Evolutionary conservation across 2,888 invertebrate species (phyloP), one percentile per base, ranked within the genome.

Genomic region (Odontomyia ornata): DNA sequence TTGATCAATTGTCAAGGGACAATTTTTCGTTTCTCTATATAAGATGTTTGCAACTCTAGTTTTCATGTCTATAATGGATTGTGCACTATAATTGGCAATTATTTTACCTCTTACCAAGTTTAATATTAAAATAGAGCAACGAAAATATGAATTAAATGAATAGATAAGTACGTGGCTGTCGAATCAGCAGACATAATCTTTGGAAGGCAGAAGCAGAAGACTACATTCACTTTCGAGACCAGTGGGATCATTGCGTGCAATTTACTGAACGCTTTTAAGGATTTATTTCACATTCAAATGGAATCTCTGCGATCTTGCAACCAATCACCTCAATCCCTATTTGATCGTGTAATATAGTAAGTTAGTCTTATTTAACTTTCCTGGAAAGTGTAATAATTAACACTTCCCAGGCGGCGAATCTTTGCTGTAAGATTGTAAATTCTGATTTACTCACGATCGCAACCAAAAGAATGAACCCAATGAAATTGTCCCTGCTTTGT

Each of bases 361-460:
- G n/a, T 65, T 36, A 30, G 21, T 15, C 30, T 65, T 72, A 72
- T 56, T 52, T 72, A 72, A 52, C 21, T 72, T 72, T 52, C 71
- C 52, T 27, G 71, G 56, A 72, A 72, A 72, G 71, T 72, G 71
- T 72, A 72, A 72, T 72, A 72, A 72, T 72, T 72, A 72, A 72
- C 71, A 72, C 71, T 72, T 72, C 56, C 28, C 71, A 52, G 71
- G 27, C 52, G 71, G 30, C 36, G 43, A 65, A 65, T 65, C 65
- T 65, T 30, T 30, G 43, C 30, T 9, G 65, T 15, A 18, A 72
- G 71, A 72, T 72, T 56, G 15, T 72, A 56, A 56, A 72, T 27
- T 28, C 52, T 56, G 71, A 72, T 72, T 72, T 56, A 28, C 71
- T 72, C 56, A 72, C 71, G 56, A 27, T 72, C 69, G 69, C 27